Conservation (phyloP, 1,140 invertebrate species). For the Ceratina australensis region DNA sequence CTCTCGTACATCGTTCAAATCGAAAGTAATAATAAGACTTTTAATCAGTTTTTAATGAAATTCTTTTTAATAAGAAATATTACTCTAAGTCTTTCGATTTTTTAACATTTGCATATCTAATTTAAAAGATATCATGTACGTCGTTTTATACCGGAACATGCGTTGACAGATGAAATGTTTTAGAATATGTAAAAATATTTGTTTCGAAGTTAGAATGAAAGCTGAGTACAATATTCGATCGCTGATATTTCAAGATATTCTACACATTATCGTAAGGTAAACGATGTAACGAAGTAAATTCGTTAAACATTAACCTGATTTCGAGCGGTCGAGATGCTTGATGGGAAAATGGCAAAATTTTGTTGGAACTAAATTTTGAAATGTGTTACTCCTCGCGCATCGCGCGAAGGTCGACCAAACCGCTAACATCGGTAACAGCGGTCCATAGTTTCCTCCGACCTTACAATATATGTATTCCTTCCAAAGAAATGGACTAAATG, state of each 20-base stretch:
- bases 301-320: constrained; percentile 16
- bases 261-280: constrained; percentile 1
- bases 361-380: constrained; percentile 5
- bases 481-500: neutral
- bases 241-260: neutral
- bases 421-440: constrained; percentile 1
- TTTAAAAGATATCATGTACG: no score
- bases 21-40: no score
- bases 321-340: neutral
- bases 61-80: no score
- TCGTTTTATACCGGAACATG: no score
- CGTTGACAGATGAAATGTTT: no score
- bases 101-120: no score
- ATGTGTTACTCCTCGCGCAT: neutral
- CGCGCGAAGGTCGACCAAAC: neutral
- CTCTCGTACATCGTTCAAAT: no score
- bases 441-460: neutral
- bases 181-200: no score
- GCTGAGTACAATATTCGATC: no score
- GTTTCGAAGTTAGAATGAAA: no score
- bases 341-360: constrained; percentile 24
- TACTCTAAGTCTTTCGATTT: no score
- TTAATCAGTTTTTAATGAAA: no score
- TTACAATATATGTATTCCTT: neutral
- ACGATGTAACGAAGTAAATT: constrained; percentile 19